Evolutionary conservation across 2,113 vertebrate genomes (phyloP).

Genomic region (Cryptomyrus ogoouensis): DNA sequence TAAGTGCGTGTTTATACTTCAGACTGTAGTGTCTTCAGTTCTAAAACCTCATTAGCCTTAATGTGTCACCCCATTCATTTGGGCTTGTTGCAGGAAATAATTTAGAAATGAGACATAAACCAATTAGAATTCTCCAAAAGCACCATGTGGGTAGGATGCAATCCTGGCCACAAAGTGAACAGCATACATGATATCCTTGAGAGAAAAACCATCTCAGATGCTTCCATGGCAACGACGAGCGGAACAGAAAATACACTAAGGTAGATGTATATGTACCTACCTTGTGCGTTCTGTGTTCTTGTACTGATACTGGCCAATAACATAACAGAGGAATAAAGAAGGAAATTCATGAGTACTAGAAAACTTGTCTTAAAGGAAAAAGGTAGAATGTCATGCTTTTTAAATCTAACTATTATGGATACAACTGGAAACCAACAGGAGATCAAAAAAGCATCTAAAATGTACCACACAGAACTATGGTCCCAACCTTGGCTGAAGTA

Average conservation of each 20-base stretch:
- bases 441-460: not conserved
- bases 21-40: not conserved
- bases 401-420: not conserved
- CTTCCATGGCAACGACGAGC: slow-evolving; percentile 3
- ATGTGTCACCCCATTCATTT: not conserved
- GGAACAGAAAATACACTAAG: not conserved
- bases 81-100: not conserved
- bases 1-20: not conserved
- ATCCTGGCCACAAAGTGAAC: not conserved
- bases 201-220: not conserved
- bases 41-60: not conserved
- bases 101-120: not conserved
- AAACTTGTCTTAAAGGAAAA: not conserved
- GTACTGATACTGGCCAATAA: not conserved
- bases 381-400: not conserved
- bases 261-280: not conserved
- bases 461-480: not conserved
- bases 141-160: not conserved
- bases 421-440: not conserved
- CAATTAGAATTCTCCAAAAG: not conserved
- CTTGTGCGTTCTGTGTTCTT: not conserved
- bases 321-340: not conserved
- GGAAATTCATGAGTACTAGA: not conserved
- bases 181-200: not conserved
- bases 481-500: not conserved